These are phyloP conservation scores for Xylota segnis DNA, from an alignment of 2,888 invertebrate genomes.

Conservation along the genomic window DNA sequence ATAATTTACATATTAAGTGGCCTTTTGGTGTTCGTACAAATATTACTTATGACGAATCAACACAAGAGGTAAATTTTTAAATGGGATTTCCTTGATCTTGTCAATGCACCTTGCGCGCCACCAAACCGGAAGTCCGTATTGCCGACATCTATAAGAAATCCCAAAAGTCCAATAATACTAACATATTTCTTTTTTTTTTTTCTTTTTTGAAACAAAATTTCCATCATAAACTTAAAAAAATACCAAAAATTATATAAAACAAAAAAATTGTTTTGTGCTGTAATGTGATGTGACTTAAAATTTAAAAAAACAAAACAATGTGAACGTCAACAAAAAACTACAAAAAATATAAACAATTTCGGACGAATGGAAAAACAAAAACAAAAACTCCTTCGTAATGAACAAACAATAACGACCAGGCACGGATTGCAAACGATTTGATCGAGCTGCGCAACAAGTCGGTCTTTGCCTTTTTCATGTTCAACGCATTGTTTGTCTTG, in stretches of 20 bases:
- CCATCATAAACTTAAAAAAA: conserved; percentile 56
- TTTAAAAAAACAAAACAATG: conserved; percentile 35
- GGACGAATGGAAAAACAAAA: conserved; percentile 58
- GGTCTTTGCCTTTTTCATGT: conserved; percentile 99
- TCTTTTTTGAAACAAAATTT: conserved; percentile 71
- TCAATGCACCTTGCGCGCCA: background rate
- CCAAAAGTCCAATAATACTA: conserved; percentile 82
- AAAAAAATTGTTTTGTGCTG: conserved; percentile 78
- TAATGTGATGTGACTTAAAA: conserved; percentile 78
- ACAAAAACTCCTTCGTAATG: conserved; percentile 39
- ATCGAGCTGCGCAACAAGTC: conserved; percentile 98
- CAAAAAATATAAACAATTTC: conserved; percentile 26
- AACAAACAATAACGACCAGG: conserved; percentile 85
- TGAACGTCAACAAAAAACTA: conserved; percentile 29
- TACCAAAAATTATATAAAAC: conserved; percentile 64
- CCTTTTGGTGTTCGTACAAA: conserved; percentile 97
- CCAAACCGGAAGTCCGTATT: conserved; percentile 32
- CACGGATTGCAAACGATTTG: conserved; percentile 94
- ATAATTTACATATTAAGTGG: conserved; percentile 98
- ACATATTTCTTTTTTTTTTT: conserved; percentile 81
- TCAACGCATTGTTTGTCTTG: conserved; percentile 99
- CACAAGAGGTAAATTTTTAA: conserved; percentile 92
- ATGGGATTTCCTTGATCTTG: conserved; percentile 79
- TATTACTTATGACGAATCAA: conserved; percentile 94
- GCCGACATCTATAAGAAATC: conserved; percentile 79